Percentiles rank a stretch among this genome's conserved stretches.
Conservation (phyloP, 2,797 vertebrate species). For the Spinus olivaceus region DNA sequence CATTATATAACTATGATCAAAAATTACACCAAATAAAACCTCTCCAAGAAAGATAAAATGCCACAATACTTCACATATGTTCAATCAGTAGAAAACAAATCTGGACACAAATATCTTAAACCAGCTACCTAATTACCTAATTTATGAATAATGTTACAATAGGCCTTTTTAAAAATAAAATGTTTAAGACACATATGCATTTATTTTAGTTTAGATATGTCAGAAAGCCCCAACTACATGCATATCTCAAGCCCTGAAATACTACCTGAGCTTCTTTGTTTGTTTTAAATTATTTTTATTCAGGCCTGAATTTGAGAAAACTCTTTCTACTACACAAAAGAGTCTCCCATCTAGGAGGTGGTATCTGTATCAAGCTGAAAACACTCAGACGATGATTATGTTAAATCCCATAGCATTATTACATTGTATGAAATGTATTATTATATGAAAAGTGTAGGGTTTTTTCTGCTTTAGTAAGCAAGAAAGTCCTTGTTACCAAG, state of each 20-base stretch:
- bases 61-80: not conserved
- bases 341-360: not conserved
- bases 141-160: not conserved
- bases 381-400: not conserved
- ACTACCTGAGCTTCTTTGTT: not conserved
- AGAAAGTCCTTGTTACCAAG: not conserved
- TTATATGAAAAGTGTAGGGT: accelerated
- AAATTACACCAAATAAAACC: not conserved
- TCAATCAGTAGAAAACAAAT: constrained; percentile 5
- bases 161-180: not conserved
- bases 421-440: not conserved
- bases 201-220: not conserved
- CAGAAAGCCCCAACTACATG: not conserved
- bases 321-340: not conserved
- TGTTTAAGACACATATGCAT: not conserved
- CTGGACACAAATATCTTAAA: not conserved
- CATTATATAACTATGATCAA: not conserved
- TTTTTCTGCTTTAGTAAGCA: not conserved
- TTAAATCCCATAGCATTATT: not conserved
- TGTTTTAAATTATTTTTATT: not conserved
- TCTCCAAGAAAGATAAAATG: not conserved
- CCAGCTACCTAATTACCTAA: not conserved
- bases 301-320: not conserved
- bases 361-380: not conserved
- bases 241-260: not conserved